Conservation (phyloP, 1,140 invertebrate genomes). For the Zaprionus camerounensis region DNA sequence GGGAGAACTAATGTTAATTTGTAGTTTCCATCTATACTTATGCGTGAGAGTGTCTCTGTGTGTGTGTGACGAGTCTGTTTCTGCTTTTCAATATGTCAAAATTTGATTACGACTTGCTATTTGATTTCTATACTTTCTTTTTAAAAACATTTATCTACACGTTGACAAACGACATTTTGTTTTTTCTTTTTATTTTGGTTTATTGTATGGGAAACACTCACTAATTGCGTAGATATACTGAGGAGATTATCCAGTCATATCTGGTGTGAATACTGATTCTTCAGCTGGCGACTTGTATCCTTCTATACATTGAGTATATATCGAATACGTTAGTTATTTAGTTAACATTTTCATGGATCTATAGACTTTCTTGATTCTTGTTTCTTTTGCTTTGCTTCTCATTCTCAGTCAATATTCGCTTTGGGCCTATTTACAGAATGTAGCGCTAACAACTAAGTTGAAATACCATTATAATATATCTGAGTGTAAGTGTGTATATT, state of each 20-base stretch:
- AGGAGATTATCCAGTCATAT: conserved; percentile 58
- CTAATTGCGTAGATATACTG: conserved; percentile 50
- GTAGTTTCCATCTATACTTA: conserved; percentile 67
- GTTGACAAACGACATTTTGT: conserved; percentile 61
- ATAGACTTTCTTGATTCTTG: conserved; percentile 13
- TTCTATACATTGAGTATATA: conserved; percentile 55
- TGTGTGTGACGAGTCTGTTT: conserved; percentile 19
- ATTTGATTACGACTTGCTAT: conserved; percentile 74
- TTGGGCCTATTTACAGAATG: conserved; percentile 6
- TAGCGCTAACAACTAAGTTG: neutral
- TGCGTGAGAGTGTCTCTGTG: conserved; percentile 35
- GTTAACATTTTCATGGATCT: conserved; percentile 72
- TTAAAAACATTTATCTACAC: conserved; percentile 81
- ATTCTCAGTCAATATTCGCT: conserved; percentile 25
- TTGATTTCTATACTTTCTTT: conserved; percentile 62
- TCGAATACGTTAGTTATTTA: conserved; percentile 68
- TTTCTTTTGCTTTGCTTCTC: conserved; percentile 30
- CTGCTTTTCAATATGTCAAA: conserved; percentile 44
- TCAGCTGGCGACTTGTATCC: conserved; percentile 59
- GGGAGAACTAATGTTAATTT: conserved; percentile 65
- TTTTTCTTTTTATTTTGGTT: conserved; percentile 15
- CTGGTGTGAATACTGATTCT: conserved; percentile 71
- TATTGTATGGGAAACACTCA: conserved; percentile 76
- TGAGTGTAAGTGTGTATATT: conserved; percentile 11
- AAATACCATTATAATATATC: conserved; percentile 3